A percentile compares a stretch with the other conserved stretches of the same genome.
Evolutionary conservation across 2,113 vertebrate species (phyloP).

Genomic region (Piaya cayana): DNA sequence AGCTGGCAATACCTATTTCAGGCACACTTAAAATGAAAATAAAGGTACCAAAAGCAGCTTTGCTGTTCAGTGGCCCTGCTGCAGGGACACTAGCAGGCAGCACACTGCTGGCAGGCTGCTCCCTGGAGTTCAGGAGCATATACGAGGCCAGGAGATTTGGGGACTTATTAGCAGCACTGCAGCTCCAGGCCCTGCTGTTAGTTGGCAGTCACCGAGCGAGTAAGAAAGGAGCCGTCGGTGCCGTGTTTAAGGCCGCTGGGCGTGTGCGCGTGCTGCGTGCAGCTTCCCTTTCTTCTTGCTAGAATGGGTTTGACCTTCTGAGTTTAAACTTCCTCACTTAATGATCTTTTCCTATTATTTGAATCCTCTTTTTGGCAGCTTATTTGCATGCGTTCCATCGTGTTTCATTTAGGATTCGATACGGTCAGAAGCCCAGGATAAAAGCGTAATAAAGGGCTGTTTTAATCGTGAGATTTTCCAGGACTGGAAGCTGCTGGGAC

Average conservation of each 20-base stretch:
- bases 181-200: not conserved
- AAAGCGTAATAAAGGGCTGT: not conserved
- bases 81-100: not conserved
- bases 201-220: not conserved
- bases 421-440: not conserved
- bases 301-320: constrained; percentile 30
- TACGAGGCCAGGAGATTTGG: not conserved
- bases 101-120: not conserved
- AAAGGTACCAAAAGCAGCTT: not conserved
- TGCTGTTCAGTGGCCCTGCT: not conserved
- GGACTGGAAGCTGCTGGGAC: constrained; percentile 72
- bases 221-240: accelerated
- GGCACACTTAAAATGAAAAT: not conserved
- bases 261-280: not conserved
- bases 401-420: constrained; percentile 47
- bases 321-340: constrained; percentile 1
- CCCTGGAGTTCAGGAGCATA: not conserved
- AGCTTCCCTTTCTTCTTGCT: not conserved
- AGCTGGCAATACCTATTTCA: not conserved
- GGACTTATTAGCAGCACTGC: not conserved
- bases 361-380: constrained; percentile 17
- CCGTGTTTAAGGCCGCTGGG: accelerated
- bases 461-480: not conserved
- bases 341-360: constrained; percentile 19
- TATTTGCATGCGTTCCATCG: constrained; percentile 29